phyloP scores from a whole-genome alignment of 2,113 vertebrate genomes.

The Seriola rivoliana region DNA sequence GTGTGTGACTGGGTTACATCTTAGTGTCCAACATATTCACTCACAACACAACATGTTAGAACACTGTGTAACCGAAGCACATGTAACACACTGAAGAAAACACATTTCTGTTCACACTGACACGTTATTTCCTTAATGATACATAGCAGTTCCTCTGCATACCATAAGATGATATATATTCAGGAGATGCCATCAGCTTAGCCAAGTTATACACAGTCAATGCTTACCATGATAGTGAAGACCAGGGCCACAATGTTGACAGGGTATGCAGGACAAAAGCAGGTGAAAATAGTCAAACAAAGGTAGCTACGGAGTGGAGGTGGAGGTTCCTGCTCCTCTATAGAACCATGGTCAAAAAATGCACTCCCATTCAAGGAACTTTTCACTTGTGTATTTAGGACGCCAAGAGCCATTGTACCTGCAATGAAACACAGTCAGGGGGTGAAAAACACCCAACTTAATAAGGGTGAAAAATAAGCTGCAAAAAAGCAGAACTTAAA shows the following conservation, averaged over 20 bases:
- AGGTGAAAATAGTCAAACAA: constrained; percentile 88
- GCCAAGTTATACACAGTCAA: background rate
- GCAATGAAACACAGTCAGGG: background rate
- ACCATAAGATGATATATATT: background rate
- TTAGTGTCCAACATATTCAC: constrained; percentile 15
- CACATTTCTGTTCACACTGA: background rate
- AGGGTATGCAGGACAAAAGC: constrained; percentile 93
- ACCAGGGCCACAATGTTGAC: constrained; percentile 92
- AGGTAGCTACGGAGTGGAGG: constrained; percentile 87
- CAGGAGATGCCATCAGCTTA: background rate
- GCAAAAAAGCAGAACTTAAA: background rate
- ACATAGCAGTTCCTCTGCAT: background rate
- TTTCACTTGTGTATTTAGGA: constrained; percentile 81
- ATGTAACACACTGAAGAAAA: background rate
- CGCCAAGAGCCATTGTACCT: constrained; percentile 84
- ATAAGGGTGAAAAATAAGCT: background rate
- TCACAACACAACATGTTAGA: constrained; percentile 10
- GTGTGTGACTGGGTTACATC: constrained; percentile 47
- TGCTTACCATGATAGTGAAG: constrained; percentile 91
- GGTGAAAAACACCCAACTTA: constrained; percentile 1
- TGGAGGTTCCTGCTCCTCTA: constrained; percentile 81
- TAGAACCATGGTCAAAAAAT: constrained; percentile 76
- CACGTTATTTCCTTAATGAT: background rate
- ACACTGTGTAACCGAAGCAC: background rate
- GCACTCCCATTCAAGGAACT: constrained; percentile 83